Percentiles rank a stretch among this genome's conserved stretches.
Evolutionary conservation across 2,888 invertebrate species (phyloP).

Genomic region (Orthosia gothica): DNA sequence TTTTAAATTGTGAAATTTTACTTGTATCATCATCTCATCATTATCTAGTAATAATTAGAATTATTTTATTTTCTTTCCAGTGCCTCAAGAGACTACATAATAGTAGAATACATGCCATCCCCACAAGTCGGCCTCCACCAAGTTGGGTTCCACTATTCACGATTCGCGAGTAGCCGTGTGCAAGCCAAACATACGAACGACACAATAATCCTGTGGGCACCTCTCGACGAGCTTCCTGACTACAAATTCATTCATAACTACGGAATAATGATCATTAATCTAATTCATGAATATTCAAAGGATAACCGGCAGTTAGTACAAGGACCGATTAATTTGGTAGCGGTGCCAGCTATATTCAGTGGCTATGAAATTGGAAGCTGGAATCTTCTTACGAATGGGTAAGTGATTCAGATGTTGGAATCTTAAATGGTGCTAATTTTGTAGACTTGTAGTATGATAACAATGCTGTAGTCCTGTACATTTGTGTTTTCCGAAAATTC

Average conservation of each 20-base stretch:
- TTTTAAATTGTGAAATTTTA: too few species aligned
- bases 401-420: constrained; percentile 61
- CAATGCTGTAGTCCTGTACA: not conserved
- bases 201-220: constrained; percentile 83
- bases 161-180: constrained; percentile 72
- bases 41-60: not conserved
- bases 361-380: constrained; percentile 86
- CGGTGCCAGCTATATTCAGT: constrained; percentile 80
- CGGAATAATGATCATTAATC: constrained; percentile 80
- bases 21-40: too few species aligned
- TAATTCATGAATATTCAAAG: constrained; percentile 81
- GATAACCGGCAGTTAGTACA: constrained; percentile 78
- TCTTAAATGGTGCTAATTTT: constrained; percentile 25
- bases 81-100: constrained; percentile 70
- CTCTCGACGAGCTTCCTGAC: constrained; percentile 72
- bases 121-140: constrained; percentile 85
- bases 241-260: constrained; percentile 81
- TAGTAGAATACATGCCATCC: constrained; percentile 83
- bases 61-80: constrained; percentile 71
- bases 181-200: constrained; percentile 77
- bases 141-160: constrained; percentile 85
- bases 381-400: constrained; percentile 88
- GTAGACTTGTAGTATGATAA: not conserved
- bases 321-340: constrained; percentile 85
- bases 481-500: not conserved